Percentiles rank a stretch among this genome's conserved stretches.
These are phyloP conservation scores for Scortum barcoo DNA, from an alignment of 2,113 vertebrate genomes.

Conservation along the genomic window DNA sequence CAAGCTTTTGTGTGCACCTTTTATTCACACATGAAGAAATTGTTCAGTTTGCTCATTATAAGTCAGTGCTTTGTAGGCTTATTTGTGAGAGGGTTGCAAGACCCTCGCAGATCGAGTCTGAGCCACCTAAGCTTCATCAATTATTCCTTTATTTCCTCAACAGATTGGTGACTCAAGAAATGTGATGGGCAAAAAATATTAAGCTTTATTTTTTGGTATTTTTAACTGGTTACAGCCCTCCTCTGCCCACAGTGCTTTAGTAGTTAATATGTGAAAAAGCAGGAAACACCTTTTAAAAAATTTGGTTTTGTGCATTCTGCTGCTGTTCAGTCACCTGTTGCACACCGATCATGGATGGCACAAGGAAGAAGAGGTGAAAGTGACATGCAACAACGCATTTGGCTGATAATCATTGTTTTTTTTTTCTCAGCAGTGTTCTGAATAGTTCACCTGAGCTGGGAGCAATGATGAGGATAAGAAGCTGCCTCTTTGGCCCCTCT, in stretches of 20 bases:
- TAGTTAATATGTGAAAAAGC: neutral
- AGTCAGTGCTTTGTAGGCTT: neutral
- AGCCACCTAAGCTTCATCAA: neutral
- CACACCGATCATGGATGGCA: neutral
- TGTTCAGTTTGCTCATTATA: neutral
- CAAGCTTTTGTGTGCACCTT: slow-evolving; percentile 1
- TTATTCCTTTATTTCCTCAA: neutral
- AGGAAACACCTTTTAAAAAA: slow-evolving; percentile 12
- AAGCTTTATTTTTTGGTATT: neutral
- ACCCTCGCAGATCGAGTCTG: neutral
- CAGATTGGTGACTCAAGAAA: neutral
- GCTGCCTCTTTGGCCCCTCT: slow-evolving; percentile 51
- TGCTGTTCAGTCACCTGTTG: slow-evolving; percentile 1
- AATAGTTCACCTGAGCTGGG: slow-evolving; percentile 51
- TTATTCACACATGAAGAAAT: neutral
- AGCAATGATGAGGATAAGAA: slow-evolving; percentile 55
- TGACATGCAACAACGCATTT: slow-evolving; percentile 16
- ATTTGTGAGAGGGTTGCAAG: neutral
- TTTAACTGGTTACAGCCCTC: neutral
- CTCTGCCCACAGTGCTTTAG: no score
- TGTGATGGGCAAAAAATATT: neutral
- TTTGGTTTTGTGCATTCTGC: neutral
- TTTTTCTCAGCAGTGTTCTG: slow-evolving; percentile 28
- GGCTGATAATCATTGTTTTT: slow-evolving; percentile 20
- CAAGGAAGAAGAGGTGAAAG: slow-evolving; percentile 41